These are phyloP conservation scores for Crotalus viridis DNA, from an alignment of 2,113 vertebrate species.

Conservation along the genomic window DNA sequence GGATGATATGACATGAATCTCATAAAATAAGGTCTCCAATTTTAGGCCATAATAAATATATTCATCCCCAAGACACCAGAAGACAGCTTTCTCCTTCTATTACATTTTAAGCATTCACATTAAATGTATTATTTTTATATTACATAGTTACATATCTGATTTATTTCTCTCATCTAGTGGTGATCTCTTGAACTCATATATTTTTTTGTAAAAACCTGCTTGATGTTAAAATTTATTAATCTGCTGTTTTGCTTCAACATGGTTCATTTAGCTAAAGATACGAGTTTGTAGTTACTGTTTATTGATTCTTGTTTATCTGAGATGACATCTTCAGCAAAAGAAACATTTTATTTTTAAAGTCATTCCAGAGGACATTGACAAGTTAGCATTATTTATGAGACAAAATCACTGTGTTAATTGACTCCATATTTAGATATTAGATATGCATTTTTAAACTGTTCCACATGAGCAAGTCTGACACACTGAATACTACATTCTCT, in stretches of 20 bases:
- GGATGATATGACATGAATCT: background rate
- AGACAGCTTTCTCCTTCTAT: background rate
- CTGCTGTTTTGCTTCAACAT: slow-evolving; percentile 41
- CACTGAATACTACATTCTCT: slow-evolving; percentile 67
- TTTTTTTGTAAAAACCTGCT: slow-evolving; percentile 43
- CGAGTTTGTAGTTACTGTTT: slow-evolving; percentile 62
- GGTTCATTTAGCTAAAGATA: slow-evolving; percentile 56
- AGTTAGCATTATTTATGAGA: slow-evolving; percentile 65
- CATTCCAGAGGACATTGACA: slow-evolving; percentile 62
- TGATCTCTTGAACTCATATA: background rate
- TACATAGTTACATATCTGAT: background rate
- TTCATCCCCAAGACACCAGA: background rate
- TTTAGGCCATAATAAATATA: background rate
- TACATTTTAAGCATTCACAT: background rate
- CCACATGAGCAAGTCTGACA: slow-evolving; percentile 66
- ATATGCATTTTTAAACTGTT: slow-evolving; percentile 72
- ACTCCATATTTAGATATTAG: slow-evolving; percentile 71
- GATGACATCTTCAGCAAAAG: slow-evolving; percentile 46
- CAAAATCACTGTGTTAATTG: slow-evolving; percentile 66
- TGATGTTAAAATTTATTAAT: slow-evolving; percentile 51
- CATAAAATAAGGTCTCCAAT: background rate
- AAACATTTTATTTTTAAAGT: slow-evolving; percentile 67
- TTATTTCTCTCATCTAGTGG: background rate
- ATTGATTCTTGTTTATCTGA: slow-evolving; percentile 66
- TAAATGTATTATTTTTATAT: background rate